Evolutionary conservation across 2,797 vertebrate species (phyloP).

Genomic region (Microhierax caerulescens): DNA sequence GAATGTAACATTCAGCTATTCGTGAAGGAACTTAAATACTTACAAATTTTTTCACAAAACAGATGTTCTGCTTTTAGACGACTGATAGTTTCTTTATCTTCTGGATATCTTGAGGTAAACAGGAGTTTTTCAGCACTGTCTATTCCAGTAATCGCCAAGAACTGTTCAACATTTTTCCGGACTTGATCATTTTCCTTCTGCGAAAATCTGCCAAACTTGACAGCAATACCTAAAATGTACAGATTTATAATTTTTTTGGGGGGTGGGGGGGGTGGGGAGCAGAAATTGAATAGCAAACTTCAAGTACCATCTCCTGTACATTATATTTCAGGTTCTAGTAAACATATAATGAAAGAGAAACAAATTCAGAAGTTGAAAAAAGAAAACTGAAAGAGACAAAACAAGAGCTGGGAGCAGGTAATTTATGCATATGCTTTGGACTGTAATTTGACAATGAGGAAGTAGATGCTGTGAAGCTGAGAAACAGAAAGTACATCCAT

Average conservation of each 20-base stretch:
- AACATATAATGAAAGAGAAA: background rate
- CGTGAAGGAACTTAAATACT: background rate
- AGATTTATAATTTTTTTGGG: background rate
- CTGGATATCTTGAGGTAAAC: conserved; percentile 68
- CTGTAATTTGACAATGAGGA: background rate
- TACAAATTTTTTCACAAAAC: conserved; percentile 72
- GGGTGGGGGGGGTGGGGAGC: no score
- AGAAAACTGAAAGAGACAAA: background rate
- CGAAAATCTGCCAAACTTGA: conserved; percentile 76
- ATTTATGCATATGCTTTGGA: background rate
- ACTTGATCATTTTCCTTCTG: conserved; percentile 73
- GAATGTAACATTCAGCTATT: background rate
- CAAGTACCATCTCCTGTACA: background rate
- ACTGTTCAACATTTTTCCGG: conserved; percentile 67
- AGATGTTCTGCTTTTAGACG: conserved; percentile 47
- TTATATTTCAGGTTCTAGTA: background rate
- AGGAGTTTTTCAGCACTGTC: conserved; percentile 75
- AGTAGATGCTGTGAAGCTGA: background rate
- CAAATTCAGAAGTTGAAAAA: background rate
- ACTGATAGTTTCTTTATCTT: conserved; percentile 46
- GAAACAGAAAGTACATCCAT: background rate
- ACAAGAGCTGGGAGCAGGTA: background rate
- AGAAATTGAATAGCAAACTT: background rate
- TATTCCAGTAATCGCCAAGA: conserved; percentile 68
- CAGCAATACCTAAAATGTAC: conserved; percentile 60